Conservation (phyloP, 64 coral and sea anemone species). For the Pocillopora damicornis region DNA sequence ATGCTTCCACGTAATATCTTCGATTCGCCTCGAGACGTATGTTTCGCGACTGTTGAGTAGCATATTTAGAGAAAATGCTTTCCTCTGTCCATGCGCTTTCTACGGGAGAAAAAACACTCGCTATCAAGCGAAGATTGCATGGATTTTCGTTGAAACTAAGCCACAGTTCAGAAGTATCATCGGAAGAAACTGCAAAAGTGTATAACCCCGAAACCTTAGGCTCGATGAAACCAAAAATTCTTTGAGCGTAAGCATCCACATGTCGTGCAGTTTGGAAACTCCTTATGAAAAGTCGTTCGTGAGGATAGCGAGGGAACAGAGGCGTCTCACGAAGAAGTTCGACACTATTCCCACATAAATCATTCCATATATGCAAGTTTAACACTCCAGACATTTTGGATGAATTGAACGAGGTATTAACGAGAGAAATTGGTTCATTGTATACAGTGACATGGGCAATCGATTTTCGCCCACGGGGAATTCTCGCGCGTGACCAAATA, state of each 20-base stretch:
- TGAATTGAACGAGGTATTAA: background rate
- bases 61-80: conserved; percentile 36
- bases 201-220: conserved; percentile 42
- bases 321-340: conserved; percentile 33
- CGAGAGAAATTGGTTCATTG: background rate
- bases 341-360: conserved; percentile 34
- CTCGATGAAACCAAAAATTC: conserved; percentile 69
- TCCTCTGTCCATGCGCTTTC: conserved; percentile 17
- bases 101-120: conserved; percentile 38
- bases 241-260: background rate
- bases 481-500: background rate
- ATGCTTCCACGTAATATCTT: conserved; percentile 56
- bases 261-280: conserved; percentile 25
- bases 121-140: conserved; percentile 53
- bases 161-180: conserved; percentile 73
- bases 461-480: background rate
- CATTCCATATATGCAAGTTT: conserved; percentile 56
- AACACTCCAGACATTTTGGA: conserved; percentile 10
- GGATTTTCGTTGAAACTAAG: conserved; percentile 59
- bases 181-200: conserved; percentile 57
- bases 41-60: conserved; percentile 39
- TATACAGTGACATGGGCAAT: background rate
- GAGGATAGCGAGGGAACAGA: conserved; percentile 47
- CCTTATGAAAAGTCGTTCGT: conserved; percentile 20
- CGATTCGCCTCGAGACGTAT: conserved; percentile 23